Evolutionary conservation across 2,797 vertebrate species (phyloP).

Genomic region (Paguma larvata): DNA sequence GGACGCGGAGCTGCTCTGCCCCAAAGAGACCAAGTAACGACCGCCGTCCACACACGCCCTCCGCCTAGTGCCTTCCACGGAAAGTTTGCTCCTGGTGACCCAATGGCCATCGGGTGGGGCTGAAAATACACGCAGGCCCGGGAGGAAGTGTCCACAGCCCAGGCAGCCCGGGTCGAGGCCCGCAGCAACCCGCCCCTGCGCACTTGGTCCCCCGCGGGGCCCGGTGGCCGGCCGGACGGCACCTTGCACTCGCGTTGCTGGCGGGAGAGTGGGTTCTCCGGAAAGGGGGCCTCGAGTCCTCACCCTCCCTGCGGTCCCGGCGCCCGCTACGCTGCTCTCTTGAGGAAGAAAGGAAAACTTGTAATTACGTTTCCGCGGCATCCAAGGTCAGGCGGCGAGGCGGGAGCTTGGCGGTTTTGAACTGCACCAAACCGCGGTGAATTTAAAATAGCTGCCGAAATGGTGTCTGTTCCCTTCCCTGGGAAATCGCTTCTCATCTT

Average conservation of each 20-base stretch:
- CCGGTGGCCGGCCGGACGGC: no score
- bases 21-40: neutral
- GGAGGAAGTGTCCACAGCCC: neutral
- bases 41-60: no score
- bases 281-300: neutral
- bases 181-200: neutral
- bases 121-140: neutral
- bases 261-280: constrained; percentile 56
- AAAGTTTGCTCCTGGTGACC: neutral
- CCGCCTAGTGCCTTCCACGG: neutral
- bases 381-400: constrained; percentile 65
- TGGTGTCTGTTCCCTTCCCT: neutral
- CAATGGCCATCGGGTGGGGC: neutral
- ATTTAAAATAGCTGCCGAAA: neutral
- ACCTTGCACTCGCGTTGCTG: neutral
- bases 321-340: constrained; percentile 46
- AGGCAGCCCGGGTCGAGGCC: rapidly evolving
- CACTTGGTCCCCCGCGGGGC: neutral
- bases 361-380: constrained; percentile 69
- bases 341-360: constrained; percentile 2
- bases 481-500: neutral
- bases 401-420: neutral
- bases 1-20: neutral
- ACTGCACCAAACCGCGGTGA: neutral
- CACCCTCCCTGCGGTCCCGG: neutral